Conservation (phyloP, 2,797 vertebrate species). For the Hippopotamyrus pictus region DNA sequence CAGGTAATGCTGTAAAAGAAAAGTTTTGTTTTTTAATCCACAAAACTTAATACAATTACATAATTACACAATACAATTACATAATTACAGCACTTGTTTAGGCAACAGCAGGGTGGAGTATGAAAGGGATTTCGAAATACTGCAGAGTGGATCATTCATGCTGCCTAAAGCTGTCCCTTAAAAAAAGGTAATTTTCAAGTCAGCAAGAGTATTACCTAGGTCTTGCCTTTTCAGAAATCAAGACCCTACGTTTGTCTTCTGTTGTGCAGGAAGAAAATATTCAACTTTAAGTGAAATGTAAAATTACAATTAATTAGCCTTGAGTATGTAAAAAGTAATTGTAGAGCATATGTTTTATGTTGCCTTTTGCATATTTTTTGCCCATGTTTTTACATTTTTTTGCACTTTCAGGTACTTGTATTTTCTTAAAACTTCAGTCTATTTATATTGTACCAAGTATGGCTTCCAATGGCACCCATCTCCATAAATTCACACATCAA, state of each 20-base stretch:
- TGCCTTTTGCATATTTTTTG: background rate
- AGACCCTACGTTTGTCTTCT: background rate
- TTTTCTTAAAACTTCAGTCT: background rate
- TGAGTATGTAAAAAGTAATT: too few species aligned
- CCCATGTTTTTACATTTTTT: background rate
- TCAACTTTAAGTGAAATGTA: background rate
- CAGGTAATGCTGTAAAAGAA: slow-evolving; percentile 72
- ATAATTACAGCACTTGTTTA: background rate
- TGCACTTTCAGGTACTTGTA: background rate
- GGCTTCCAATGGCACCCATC: background rate
- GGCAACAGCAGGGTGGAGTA: background rate
- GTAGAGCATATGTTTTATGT: background rate
- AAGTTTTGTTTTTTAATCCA: background rate
- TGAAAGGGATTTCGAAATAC: background rate
- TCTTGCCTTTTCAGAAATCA: slow-evolving; percentile 16
- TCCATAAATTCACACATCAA: background rate
- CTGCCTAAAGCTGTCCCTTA: background rate
- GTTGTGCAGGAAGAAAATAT: background rate
- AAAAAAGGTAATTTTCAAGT: background rate
- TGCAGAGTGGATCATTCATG: background rate
- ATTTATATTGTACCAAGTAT: background rate
- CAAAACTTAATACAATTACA: background rate
- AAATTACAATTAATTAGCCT: background rate
- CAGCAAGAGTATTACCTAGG: background rate
- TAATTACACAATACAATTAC: background rate